Evolutionary conservation across 2,113 vertebrate genomes (phyloP), one percentile per base, ranked within the genome.

Genomic region (Pterocles gutturalis): DNA sequence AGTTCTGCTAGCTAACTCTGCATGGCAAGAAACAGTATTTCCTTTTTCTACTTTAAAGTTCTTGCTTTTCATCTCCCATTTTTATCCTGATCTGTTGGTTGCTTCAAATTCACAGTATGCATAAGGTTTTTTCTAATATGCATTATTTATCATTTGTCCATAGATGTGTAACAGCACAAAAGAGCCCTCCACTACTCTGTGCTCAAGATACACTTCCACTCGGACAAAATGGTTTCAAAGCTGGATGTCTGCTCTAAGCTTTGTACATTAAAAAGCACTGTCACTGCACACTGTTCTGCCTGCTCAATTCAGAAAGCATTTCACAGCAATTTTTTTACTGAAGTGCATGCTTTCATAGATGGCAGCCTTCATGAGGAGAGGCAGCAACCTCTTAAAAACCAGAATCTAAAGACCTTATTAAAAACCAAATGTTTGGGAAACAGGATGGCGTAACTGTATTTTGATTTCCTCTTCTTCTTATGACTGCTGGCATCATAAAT

Each of bases 381-480:
- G 49, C 45, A 77, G 62, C 15, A 93, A 6, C 13, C 43, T 51
- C 65, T 71, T 53, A 62, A 72, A 60, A 81, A 62, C 9, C 21
- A 87, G 51, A 73, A 49, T 29, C 51, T 38, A 24, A 83, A 77
- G 34, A 69, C 29, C 24, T 34, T 62, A 36, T 17, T 83, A 82
- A 92, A 62, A 7, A 73, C 2, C 33, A 1, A 61, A 9, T 0
- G 1, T 18, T 48, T 55, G 11, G 0, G 2, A 69, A 80, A 77
- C 66, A 55, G 18, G 53, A 70, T 45, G 3, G 9, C 70, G 13
- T 53, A 70, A 69, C n/a, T 78, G 2, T 49, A 34, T 34, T 87
- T 38, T 65, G 7, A 82, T 65, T 51, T 81, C 17, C 49, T 76
- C 29, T 53, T 70, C 34, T 87, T 34, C 49, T 77, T 78, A 28